Conservation (phyloP, 2,113 vertebrate species). For the Sinocyclocheilus rhinocerous region DNA sequence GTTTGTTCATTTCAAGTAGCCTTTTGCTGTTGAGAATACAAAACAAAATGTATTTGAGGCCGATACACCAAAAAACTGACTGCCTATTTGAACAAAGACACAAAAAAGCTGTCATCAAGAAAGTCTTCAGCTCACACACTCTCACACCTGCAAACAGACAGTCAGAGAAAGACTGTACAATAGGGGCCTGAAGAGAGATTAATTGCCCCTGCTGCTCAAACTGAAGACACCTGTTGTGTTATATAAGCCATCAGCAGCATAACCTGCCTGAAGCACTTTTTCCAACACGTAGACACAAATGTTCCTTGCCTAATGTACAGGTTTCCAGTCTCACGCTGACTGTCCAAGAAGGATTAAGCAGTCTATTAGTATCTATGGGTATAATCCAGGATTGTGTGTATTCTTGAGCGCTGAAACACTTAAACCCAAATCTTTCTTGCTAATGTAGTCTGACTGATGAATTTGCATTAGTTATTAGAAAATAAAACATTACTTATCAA, state of each 20-base stretch:
- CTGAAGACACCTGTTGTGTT: slow-evolving; percentile 11
- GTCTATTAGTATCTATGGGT: not conserved
- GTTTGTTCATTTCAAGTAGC: not conserved
- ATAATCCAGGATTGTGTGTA: not conserved
- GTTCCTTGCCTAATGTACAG: not conserved
- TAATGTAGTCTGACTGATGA: not conserved
- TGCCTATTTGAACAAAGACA: not conserved
- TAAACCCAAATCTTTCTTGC: not conserved
- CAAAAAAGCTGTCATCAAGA: not conserved
- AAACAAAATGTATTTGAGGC: not conserved
- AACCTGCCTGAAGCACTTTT: not conserved
- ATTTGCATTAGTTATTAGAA: not conserved
- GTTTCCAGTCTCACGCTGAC: too few species aligned
- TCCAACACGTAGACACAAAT: not conserved
- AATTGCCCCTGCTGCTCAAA: not conserved
- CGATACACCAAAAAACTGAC: not conserved
- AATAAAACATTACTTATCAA: not conserved
- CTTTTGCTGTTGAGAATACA: not conserved
- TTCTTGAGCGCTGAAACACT: not conserved
- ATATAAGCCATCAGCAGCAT: not conserved
- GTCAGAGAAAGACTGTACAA: not conserved
- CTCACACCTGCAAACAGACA: not conserved
- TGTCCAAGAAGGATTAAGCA: not conserved
- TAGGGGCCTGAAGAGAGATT: not conserved
- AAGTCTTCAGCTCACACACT: not conserved